Conservation (phyloP, 2,888 invertebrate genomes). For the Lycia hirtaria region DNA sequence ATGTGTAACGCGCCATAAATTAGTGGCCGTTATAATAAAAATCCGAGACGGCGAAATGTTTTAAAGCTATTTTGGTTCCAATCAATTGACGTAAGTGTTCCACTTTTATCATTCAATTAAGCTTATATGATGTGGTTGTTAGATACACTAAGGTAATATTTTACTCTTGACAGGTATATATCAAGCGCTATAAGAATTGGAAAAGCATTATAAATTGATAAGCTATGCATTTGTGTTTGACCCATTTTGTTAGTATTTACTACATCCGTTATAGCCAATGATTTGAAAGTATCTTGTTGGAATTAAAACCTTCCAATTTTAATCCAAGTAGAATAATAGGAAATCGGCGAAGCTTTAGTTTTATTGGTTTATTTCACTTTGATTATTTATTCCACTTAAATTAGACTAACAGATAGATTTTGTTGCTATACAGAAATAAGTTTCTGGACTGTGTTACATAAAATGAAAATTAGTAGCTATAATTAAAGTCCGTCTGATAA, state of each 20-base stretch:
- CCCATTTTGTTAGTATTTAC: conserved; percentile 27
- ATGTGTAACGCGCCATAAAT: conserved; percentile 81
- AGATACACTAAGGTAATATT: conserved; percentile 43
- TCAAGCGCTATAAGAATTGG: conserved; percentile 26
- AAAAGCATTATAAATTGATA: conserved; percentile 27
- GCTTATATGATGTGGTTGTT: conserved; percentile 52
- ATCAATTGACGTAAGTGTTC: conserved; percentile 72
- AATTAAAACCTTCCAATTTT: conserved; percentile 3
- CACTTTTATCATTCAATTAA: conserved; percentile 71
- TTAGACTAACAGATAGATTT: background rate
- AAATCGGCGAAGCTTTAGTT: background rate
- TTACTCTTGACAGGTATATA: conserved; percentile 34
- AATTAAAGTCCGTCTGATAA: no score
- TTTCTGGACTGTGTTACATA: background rate
- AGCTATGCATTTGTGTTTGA: conserved; percentile 20
- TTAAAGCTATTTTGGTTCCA: conserved; percentile 64
- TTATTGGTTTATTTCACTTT: background rate
- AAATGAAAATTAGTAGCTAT: no score
- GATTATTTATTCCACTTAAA: background rate
- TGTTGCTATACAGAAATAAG: no score
- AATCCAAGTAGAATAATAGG: conserved; percentile 3
- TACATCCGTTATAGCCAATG: conserved; percentile 24
- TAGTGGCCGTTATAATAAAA: conserved; percentile 77
- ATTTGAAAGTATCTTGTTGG: conserved; percentile 18
- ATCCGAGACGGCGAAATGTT: conserved; percentile 70